Evolutionary conservation across 1,140 invertebrate genomes (phyloP), one percentile per base, ranked within the genome.

Genomic region (Macrostomum lignano): DNA sequence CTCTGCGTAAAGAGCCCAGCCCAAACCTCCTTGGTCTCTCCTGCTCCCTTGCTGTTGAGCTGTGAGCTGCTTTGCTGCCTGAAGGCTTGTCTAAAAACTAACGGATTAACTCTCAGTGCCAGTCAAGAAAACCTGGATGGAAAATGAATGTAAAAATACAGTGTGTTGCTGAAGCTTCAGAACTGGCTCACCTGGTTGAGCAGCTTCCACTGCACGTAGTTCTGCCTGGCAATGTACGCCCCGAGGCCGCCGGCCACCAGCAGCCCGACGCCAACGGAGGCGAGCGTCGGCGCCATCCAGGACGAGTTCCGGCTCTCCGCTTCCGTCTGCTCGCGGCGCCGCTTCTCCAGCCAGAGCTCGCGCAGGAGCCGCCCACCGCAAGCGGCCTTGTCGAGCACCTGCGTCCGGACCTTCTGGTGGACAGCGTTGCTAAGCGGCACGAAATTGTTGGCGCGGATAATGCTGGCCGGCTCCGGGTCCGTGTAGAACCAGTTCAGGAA

Each of bases 401-500:
- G 31, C 5, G 36, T 17, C 5, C 26, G 26, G 2, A 48, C 33
- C 1, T 20, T 17, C 0, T 31, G 11, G 1, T 21, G 20, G 7
- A 47, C 32, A 6, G 9, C 19, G 21, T 25, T 5, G 6, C 38
- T 39, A 7, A 52, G 17, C 0, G 47, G 39, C 5, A 40, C 42
- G 36, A 49, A 43, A 5, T 33, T 13, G 6, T 39, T 13, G 2
- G 21, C 15, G 2, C 24, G 33, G 7, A 38, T 36, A 3, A 36
- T 35, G 2, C 31, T 5, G 21, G 29, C 26, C 0, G 47, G 42
- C 3, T 17, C 9, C 3, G 37, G 24, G 1, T 31, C 24, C 5
- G 10, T 34, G 11, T 41, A 22, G 26, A 47, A 45, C 46, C 46
- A 51, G 7, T 41, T 31, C 9, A 50, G 35, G 31, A 40, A 50